phyloP scores from a whole-genome alignment of 23 tunicate genomes.

The Halocynthia aurantium region DNA sequence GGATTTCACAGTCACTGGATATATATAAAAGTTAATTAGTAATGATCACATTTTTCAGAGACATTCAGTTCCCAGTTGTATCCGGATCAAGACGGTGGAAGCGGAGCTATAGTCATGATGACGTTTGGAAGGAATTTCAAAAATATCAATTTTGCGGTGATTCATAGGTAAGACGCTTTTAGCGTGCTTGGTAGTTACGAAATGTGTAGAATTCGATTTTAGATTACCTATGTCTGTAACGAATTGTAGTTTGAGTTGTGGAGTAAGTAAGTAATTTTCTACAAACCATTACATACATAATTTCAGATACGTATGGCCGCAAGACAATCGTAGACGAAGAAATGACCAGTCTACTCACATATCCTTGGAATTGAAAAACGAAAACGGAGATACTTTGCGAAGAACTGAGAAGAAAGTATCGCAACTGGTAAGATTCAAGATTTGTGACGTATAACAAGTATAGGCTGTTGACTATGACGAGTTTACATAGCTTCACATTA shows the following conservation, averaged over 20 bases:
- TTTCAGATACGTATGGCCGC: slow-evolving; percentile 6
- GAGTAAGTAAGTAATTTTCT: too few relatives aligned
- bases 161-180: slow-evolving; percentile 28
- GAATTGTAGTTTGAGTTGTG: too few relatives aligned
- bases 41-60: slow-evolving; percentile 25
- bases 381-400: slow-evolving; percentile 12
- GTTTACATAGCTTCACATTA: too few relatives aligned
- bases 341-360: slow-evolving; percentile 2
- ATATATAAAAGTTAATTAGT: neutral
- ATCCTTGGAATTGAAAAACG: slow-evolving; percentile 7
- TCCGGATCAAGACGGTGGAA: slow-evolving; percentile 24
- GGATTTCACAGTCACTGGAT: neutral
- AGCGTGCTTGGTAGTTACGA: neutral
- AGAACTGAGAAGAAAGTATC: slow-evolving; percentile 16
- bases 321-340: slow-evolving; percentile 7
- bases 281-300: neutral
- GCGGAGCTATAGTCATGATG: slow-evolving; percentile 64
- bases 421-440: neutral
- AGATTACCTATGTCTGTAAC: too few relatives aligned
- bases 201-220: neutral
- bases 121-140: slow-evolving; percentile 48
- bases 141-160: slow-evolving; percentile 41
- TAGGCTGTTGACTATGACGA: too few relatives aligned
- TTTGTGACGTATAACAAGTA: too few relatives aligned
- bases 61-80: slow-evolving; percentile 60